Conservation (phyloP, 2,113 vertebrate species). For the Oreamnos americanus region DNA sequence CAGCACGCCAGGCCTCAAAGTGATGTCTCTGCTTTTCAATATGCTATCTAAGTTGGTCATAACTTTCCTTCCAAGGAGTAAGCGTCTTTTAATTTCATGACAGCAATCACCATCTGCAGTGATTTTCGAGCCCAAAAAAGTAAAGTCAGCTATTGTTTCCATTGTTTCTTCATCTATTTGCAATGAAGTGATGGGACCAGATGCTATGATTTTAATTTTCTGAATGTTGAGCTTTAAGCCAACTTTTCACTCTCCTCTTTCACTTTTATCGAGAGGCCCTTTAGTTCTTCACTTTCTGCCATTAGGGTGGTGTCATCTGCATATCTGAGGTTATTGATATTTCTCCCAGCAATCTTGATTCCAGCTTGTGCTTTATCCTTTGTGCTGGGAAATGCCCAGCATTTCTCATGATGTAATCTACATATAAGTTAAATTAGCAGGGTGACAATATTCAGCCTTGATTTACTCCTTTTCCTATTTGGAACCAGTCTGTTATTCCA, state of each 20-base stretch:
- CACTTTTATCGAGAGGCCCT: background rate
- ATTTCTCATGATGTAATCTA: background rate
- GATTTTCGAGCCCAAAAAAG: background rate
- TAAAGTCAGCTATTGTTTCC: background rate
- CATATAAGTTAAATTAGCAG: background rate
- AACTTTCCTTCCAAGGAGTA: background rate
- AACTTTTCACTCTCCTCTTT: background rate
- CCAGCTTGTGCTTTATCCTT: background rate
- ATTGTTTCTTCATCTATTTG: background rate
- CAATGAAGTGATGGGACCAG: background rate
- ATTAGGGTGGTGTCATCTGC: background rate
- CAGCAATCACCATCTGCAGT: background rate
- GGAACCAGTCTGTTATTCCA: background rate
- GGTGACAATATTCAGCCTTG: background rate
- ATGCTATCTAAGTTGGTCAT: background rate
- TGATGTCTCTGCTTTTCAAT: background rate
- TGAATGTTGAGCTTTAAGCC: background rate
- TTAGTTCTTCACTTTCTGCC: background rate
- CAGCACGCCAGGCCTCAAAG: background rate
- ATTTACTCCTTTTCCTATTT: background rate
- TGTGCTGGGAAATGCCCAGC: background rate
- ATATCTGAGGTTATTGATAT: background rate
- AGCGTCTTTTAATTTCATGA: background rate
- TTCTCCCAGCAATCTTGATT: background rate
- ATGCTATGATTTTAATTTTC: background rate